Conservation (phyloP, 1,140 invertebrate species). For the Caenorhabditis tropicalis region DNA sequence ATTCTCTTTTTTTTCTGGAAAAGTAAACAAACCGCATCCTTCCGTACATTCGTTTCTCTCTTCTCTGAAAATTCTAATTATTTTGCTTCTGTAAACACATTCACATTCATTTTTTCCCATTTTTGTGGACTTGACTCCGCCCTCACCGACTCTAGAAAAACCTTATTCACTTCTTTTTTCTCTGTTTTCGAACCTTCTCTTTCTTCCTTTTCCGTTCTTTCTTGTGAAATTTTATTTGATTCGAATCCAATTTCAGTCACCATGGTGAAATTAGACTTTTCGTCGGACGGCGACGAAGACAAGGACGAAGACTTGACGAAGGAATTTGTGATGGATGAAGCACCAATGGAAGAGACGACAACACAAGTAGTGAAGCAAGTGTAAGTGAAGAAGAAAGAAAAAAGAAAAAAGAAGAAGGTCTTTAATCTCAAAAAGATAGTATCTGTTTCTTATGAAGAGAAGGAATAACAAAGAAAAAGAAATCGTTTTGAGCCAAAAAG, state of each 20-base stretch:
- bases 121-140: neutral
- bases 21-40: neutral
- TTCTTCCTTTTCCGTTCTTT: neutral
- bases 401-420: neutral
- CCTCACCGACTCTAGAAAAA: neutral
- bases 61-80: conserved; percentile 31
- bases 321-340: conserved; percentile 6
- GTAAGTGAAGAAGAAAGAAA: neutral
- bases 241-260: neutral
- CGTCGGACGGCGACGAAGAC: conserved; percentile 8
- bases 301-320: conserved; percentile 35
- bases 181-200: neutral
- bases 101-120: conserved; percentile 10
- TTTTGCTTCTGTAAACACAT: conserved; percentile 38
- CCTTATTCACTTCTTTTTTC: neutral
- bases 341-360: conserved; percentile 14
- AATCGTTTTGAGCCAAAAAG: neutral
- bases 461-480: neutral
- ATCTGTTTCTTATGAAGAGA: neutral
- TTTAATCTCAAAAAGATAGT: neutral
- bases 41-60: neutral
- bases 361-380: conserved; percentile 32
- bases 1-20: conserved; percentile 5
- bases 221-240: neutral
- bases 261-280: conserved; percentile 42